Evolutionary conservation across 64 coral and sea anemone genomes (phyloP).

Genomic region (Stichodactyla helianthus): DNA sequence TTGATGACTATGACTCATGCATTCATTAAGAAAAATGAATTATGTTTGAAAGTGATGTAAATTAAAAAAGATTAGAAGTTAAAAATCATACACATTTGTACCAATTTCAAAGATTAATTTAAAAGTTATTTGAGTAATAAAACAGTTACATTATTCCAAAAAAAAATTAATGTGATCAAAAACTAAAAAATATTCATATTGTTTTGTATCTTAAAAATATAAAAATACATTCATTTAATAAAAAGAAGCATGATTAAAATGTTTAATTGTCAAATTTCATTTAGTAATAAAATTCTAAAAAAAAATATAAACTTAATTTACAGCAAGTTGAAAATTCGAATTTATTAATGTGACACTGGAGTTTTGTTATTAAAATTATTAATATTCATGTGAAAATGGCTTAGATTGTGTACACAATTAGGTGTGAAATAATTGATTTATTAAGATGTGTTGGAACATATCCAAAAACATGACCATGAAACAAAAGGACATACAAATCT

Average conservation of each 20-base stretch:
- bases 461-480: background rate
- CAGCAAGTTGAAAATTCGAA: background rate
- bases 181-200: too few relatives aligned
- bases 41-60: background rate
- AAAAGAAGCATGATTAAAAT: background rate
- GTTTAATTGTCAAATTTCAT: background rate
- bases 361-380: background rate
- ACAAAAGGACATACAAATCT: background rate
- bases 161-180: background rate
- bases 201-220: too few relatives aligned
- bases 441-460: background rate
- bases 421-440: background rate
- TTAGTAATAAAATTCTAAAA: too few relatives aligned
- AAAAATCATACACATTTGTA: background rate
- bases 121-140: background rate
- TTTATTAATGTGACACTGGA: background rate
- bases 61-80: background rate
- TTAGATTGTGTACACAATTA: background rate
- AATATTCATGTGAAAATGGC: background rate
- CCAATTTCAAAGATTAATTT: too few relatives aligned
- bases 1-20: background rate
- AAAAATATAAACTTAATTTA: too few relatives aligned
- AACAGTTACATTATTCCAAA: background rate
- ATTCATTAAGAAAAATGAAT: background rate
- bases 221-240: background rate